Percentiles rank a stretch among this genome's conserved stretches.
These are phyloP conservation scores for Chamaea fasciata DNA, from an alignment of 2,113 vertebrate species.

Conservation along the genomic window DNA sequence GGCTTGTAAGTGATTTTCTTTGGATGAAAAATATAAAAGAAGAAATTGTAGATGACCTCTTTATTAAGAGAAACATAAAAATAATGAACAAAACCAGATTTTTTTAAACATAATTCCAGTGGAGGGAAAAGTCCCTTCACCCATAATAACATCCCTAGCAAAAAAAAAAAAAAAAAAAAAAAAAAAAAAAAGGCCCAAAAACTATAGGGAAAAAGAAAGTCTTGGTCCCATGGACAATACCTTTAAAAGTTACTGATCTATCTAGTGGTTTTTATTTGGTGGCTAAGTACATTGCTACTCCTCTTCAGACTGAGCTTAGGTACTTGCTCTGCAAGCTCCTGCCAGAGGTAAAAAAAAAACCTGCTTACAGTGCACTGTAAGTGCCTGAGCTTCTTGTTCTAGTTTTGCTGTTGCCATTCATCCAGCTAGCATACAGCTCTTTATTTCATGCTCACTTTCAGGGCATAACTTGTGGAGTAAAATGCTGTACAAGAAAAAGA, in stretches of 20 bases:
- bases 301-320: background rate
- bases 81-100: background rate
- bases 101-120: background rate
- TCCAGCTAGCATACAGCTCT: background rate
- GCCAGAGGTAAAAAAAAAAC: background rate
- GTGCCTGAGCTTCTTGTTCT: background rate
- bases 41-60: background rate
- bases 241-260: background rate
- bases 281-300: background rate
- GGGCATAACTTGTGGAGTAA: background rate
- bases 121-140: background rate
- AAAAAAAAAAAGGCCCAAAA: too few species aligned
- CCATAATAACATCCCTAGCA: background rate
- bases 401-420: background rate
- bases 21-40: background rate
- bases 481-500: background rate
- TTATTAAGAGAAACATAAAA: constrained; percentile 1
- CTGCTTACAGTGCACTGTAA: background rate
- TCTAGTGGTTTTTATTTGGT: background rate
- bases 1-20: constrained; percentile 6
- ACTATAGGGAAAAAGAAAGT: background rate
- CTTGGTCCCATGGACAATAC: background rate
- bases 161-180: background rate
- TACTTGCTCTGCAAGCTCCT: background rate
- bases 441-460: background rate